Base-by-base conservation (phyloP, 1,140 invertebrate species). In the Helicorthomorpha holstii region DNA sequence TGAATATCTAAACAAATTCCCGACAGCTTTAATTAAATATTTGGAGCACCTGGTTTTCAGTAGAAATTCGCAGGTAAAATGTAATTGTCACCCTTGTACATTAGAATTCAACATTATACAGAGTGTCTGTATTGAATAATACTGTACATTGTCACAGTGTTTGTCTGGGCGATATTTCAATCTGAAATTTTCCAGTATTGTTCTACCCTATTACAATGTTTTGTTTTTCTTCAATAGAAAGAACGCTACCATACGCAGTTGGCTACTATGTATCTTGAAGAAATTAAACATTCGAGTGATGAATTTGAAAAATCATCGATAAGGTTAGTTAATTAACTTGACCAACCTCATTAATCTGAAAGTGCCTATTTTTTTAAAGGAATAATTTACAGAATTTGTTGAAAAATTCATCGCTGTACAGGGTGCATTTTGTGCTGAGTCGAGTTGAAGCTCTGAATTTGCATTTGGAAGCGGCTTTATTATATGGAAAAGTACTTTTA, bases 401-500 rank as follows among this genome's bases (percentile, higher is more conserved):
- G 19, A 65, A 66, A 52, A 58, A 61, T 19, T 74, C 71, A 3
- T 65, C 58, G 48, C 53, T 69, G 25, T 74, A 71, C 58, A 55
- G 69, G 48, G 63, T 70, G 1, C 68, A 73, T 50, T 56, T 70
- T 0, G 62, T 74, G 10, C 60, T 74, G 24, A 65, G 66, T 3
- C 69, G 71, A 56, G 63, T 67, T 19, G 64, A 64, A 44, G 68
- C 69, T 46, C 67, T 62, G 7, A 61, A 67, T 12, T 63, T 74
- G 54, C 61, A 69, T 62, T 60, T 68, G 41, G 73, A 74, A 60
- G 70, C 66, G 61, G 71, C 72, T 22, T 71, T 71, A 55, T 59
- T 74, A 0, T 71, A 73, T 64, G 72, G 71, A 54, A 72, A 72
- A 63, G 70, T 73, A 58, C n/a, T n/a, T n/a, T n/a, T n/a, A n/a